Conservation (phyloP, 2,888 invertebrate species). For the Diplolepis rosae region DNA sequence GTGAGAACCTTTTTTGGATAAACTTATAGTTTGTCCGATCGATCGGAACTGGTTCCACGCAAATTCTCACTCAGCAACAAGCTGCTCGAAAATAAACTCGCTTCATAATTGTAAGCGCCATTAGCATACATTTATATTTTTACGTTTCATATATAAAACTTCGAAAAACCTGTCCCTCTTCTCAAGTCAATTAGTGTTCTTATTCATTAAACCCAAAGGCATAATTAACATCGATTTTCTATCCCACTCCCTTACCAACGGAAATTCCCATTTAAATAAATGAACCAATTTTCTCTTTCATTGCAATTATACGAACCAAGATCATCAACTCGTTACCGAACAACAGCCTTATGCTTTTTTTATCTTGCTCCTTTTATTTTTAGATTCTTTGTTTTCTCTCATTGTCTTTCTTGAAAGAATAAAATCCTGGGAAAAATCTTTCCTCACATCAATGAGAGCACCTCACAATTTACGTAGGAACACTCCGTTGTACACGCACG, state of each 20-base stretch:
- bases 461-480: conserved; percentile 11
- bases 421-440: not conserved
- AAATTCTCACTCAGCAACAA: conserved; percentile 64
- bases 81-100: conserved; percentile 62
- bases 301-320: not conserved
- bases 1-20: not conserved
- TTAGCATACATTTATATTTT: conserved; percentile 15
- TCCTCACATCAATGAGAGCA: not conserved
- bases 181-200: not conserved
- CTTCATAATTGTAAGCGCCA: conserved; percentile 31
- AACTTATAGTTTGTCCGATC: conserved; percentile 37
- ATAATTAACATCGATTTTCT: not conserved
- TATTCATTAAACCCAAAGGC: not conserved
- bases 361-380: not conserved
- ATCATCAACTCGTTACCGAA: not conserved
- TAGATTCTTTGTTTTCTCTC: not conserved
- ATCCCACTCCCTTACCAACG: not conserved
- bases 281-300: conserved; percentile 2
- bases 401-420: not conserved
- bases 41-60: conserved; percentile 51
- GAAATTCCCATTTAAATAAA: conserved; percentile 3
- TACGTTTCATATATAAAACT: not conserved
- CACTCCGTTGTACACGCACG: not conserved
- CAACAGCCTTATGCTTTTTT: not conserved
- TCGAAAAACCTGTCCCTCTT: too few relatives aligned